phyloP scores from a whole-genome alignment of 2,888 invertebrate genomes.

The Ecdyonurus torrentis region DNA sequence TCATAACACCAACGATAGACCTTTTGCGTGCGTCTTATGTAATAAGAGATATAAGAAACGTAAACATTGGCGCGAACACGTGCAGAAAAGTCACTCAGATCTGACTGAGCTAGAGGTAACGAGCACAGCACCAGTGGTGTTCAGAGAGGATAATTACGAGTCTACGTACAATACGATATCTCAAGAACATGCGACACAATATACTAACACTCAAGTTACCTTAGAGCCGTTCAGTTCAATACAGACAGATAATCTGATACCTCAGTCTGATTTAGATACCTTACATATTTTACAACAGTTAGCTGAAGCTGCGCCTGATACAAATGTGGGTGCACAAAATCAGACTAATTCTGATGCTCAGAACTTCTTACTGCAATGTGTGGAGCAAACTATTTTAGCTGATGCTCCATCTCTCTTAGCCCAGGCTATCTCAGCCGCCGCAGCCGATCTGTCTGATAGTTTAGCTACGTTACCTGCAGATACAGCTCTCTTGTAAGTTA shows the following conservation, averaged over 20 bases:
- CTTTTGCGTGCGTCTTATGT: not conserved
- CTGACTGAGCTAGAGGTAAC: not conserved
- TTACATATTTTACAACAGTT: not conserved
- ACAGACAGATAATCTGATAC: not conserved
- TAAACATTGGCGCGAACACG: not conserved
- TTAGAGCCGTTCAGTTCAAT: not conserved
- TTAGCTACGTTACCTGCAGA: not conserved
- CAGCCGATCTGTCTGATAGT: not conserved
- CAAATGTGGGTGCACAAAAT: not conserved
- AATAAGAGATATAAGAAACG: not conserved
- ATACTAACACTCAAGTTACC: not conserved
- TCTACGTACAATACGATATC: not conserved
- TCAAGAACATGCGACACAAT: not conserved
- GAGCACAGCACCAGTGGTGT: not conserved
- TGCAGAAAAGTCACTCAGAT: not conserved
- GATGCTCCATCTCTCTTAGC: not conserved
- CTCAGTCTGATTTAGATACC: not conserved
- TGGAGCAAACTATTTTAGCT: not conserved
- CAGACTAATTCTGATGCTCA: not conserved
- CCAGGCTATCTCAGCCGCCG: not conserved
- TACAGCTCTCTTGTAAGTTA: not conserved
- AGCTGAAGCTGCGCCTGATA: not conserved
- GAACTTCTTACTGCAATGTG: not conserved
- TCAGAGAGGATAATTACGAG: not conserved
- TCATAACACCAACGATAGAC: not conserved